Conservation (phyloP, 2,113 vertebrate genomes). For the Notothenia coriiceps region DNA sequence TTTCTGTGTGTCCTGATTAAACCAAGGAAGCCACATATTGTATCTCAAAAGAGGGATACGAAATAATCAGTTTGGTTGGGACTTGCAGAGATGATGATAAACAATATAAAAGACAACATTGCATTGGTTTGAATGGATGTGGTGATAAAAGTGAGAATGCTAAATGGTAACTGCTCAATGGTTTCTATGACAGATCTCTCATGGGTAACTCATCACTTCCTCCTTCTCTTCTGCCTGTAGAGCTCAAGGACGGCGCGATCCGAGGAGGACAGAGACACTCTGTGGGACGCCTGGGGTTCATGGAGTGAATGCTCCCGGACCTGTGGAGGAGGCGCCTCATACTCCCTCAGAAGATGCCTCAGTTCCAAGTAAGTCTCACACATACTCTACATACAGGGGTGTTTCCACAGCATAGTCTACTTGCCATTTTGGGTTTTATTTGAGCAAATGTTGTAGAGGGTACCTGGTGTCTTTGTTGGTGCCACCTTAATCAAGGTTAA, state of each 20-base stretch:
- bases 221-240: slow-evolving; percentile 72
- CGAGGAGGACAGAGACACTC: slow-evolving; percentile 91
- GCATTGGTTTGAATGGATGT: not conserved
- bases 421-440: too few relatives aligned
- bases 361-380: slow-evolving; percentile 89
- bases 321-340: slow-evolving; percentile 95
- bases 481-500: too few relatives aligned
- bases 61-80: not conserved
- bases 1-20: not conserved
- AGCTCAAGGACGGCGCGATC: slow-evolving; percentile 93
- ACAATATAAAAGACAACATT: not conserved
- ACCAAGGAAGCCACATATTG: not conserved
- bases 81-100: not conserved
- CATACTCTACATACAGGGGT: not conserved
- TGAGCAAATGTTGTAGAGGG: too few relatives aligned
- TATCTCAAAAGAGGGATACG: not conserved
- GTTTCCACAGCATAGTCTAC: too few relatives aligned
- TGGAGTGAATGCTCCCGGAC: slow-evolving; percentile 98
- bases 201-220: slow-evolving; percentile 1
- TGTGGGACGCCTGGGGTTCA: slow-evolving; percentile 96
- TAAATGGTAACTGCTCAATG: not conserved
- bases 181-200: not conserved
- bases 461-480: too few relatives aligned
- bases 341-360: slow-evolving; percentile 94
- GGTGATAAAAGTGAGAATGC: not conserved